Base-by-base conservation (phyloP, 2,888 invertebrate species). In the Blera fallax region DNA sequence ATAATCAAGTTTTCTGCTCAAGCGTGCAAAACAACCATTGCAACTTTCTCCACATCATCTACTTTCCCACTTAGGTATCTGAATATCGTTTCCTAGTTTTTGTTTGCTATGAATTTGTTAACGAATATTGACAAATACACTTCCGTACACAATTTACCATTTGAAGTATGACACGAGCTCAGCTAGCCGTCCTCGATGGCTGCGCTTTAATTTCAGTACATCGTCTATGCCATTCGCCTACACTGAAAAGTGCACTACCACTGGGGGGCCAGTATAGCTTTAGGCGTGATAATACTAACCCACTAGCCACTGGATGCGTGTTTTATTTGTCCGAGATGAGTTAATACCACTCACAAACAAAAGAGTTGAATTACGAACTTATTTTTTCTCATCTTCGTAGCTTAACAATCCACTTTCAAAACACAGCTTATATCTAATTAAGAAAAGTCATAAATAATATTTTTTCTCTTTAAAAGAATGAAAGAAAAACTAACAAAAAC, bases 91-190 rank as follows among this genome's bases (percentile, higher is more conserved):
- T 83, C 82, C 82, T 83, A 67, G 78, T 83, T 78, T 78, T 73
- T 83, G 82, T 83, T 67, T 54, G 45, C 45, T 32, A 67, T 83
- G 60, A 67, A 73, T 78, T 83, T 60, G 43, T 67, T 72, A 65
- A 27, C 72, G 72, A 78, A 83, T 78, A 78, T 83, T 78, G 82
- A 73, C 72, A 78, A 83, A 73, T 73, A 83, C 58, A 83, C 65
- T 83, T 78, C 78, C 72, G 72, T 73, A 65, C 72, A 77, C 67
- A 72, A 60, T 78, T 60, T 50, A 29, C 27, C 48, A 60, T 73
- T 73, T 65, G 56, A 60, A 77, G 52, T 72, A 67, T 40, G 48
- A 65, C 64, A 37, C 18, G 16, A 77, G 62, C 45, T 52, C 52
- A 64, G 40, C 29, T 56, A 21, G 32, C 40, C 43, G 24, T 54